A percentile compares a stretch with the other conserved stretches of the same genome.
Conservation (phyloP, 2,797 vertebrate species). For the Macropus fuliginosus region DNA sequence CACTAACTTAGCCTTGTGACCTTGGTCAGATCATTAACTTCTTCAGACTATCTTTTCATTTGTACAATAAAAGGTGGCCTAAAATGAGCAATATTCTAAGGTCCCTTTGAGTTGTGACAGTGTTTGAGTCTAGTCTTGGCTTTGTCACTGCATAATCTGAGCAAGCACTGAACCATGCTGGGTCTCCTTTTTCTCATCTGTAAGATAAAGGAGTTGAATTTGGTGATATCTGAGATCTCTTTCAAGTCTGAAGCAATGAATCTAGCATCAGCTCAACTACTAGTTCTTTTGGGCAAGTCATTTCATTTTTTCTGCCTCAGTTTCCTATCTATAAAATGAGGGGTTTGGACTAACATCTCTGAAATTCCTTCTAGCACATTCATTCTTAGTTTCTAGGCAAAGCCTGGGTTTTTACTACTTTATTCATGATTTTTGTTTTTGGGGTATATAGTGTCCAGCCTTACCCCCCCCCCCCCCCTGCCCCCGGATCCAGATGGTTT, state of each 20-base stretch:
- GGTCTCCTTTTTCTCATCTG: not conserved
- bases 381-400: not conserved
- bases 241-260: not conserved
- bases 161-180: not conserved
- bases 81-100: slow-evolving; percentile 3
- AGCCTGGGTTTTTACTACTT: not conserved
- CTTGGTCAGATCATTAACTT: not conserved
- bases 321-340: not conserved
- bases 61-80: not conserved
- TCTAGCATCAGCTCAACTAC: not conserved
- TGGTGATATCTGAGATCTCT: not conserved
- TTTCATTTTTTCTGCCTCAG: not conserved
- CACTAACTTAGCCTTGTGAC: slow-evolving; percentile 23
- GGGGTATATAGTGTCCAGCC: not conserved
- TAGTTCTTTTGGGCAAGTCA: not conserved
- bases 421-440: not conserved
- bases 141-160: not conserved
- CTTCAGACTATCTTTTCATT: slow-evolving; percentile 19
- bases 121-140: not conserved
- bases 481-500: no score
- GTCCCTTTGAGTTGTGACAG: not conserved
- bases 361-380: not conserved
- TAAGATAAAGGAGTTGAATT: not conserved
- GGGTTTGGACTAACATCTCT: not conserved
- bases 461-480: no score